Percentiles rank a stretch among this genome's conserved stretches.
phyloP scores from a whole-genome alignment of 1,140 invertebrate species.

The Saxidomus purpurata region DNA sequence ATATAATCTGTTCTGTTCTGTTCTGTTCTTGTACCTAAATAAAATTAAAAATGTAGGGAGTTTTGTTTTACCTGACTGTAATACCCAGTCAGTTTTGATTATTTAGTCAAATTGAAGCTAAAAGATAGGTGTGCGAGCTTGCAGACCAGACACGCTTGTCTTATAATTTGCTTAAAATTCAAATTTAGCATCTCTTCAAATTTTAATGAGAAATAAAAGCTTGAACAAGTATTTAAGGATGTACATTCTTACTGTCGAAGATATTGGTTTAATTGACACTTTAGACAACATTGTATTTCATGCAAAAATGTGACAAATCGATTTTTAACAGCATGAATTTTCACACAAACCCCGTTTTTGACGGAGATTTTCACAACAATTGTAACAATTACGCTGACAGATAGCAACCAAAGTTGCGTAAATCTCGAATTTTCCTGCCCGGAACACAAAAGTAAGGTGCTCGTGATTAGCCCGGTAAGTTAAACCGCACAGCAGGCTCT shows the following conservation, averaged over 20 bases:
- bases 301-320: constrained; percentile 10
- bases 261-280: constrained; percentile 49
- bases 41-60: no score
- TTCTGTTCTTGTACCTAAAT: no score
- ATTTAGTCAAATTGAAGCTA: no score
- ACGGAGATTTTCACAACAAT: not conserved
- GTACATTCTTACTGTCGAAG: not conserved
- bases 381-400: constrained; percentile 8
- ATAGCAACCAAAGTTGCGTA: not conserved
- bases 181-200: no score
- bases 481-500: not conserved
- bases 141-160: no score
- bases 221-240: no score
- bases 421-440: not conserved
- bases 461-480: constrained; percentile 10
- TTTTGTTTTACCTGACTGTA: no score
- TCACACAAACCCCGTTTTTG: not conserved
- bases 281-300: constrained; percentile 13
- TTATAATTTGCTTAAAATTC: no score
- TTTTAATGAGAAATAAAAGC: no score
- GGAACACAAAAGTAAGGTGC: not conserved
- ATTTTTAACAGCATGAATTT: constrained; percentile 24
- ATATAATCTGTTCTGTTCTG: no score
- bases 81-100: no score
- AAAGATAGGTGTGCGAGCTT: no score